phyloP scores from a whole-genome alignment of 2,113 vertebrate genomes.

The Erythrocebus patas region DNA sequence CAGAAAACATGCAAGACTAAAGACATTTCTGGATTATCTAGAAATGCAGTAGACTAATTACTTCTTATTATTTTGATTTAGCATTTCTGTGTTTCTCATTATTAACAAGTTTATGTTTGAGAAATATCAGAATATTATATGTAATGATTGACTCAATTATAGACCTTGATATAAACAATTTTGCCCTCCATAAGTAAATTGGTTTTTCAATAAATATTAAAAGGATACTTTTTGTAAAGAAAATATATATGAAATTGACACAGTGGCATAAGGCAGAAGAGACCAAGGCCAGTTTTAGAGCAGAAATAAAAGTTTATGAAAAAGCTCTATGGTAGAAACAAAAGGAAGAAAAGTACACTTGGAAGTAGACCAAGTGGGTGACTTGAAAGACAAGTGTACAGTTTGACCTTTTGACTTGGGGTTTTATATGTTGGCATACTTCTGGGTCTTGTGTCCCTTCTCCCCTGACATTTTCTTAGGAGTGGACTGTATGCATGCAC shows the following conservation, averaged over 20 bases:
- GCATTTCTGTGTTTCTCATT: not conserved
- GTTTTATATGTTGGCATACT: too few species aligned
- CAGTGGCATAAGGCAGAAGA: too few species aligned
- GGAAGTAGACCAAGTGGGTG: too few species aligned
- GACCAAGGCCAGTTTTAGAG: too few species aligned
- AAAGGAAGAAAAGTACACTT: too few species aligned
- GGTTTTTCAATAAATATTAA: not conserved
- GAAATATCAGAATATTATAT: not conserved
- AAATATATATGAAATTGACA: not conserved
- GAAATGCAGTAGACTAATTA: not conserved
- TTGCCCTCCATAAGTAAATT: not conserved
- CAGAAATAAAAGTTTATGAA: too few species aligned
- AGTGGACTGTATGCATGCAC: too few species aligned
- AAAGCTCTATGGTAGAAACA: too few species aligned
- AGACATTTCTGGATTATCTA: not conserved
- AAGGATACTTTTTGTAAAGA: not conserved
- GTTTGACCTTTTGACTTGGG: too few species aligned
- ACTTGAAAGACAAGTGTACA: too few species aligned
- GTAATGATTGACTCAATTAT: not conserved
- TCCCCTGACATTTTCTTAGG: too few species aligned
- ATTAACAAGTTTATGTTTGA: not conserved
- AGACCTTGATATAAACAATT: not conserved
- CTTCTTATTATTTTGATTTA: not conserved
- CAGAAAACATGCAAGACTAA: not conserved
- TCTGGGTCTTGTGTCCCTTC: too few species aligned